Conservation (phyloP, 2,888 invertebrate genomes). For the Lypha dubia region DNA sequence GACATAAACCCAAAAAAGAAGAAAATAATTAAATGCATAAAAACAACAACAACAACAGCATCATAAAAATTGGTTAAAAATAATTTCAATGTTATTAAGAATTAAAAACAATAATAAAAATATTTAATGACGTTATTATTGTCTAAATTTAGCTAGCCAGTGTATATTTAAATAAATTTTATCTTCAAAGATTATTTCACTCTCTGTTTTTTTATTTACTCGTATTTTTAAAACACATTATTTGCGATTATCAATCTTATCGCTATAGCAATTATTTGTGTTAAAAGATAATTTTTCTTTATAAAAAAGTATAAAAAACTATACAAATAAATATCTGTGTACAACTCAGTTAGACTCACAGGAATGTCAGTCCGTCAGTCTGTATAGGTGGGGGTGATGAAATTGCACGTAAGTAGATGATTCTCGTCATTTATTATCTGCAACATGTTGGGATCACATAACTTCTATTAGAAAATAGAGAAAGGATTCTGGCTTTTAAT, state of each 20-base stretch:
- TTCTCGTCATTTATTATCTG: too few species aligned
- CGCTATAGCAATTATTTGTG: slow-evolving; percentile 16
- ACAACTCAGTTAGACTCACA: neutral
- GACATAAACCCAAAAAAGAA: neutral
- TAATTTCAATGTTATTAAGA: slow-evolving; percentile 31
- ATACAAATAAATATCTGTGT: neutral
- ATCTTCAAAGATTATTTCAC: slow-evolving; percentile 27
- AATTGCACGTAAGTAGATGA: too few species aligned
- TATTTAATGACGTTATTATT: neutral
- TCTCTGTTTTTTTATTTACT: slow-evolving; percentile 5
- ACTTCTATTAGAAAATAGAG: too few species aligned
- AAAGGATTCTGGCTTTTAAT: too few species aligned
- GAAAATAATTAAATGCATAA: neutral
- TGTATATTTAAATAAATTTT: slow-evolving; percentile 13
- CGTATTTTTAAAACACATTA: slow-evolving; percentile 26
- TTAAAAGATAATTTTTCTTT: slow-evolving; percentile 18
- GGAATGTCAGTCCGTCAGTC: too few species aligned
- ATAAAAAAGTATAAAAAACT: neutral
- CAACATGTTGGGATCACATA: too few species aligned
- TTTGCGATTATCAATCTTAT: slow-evolving; percentile 24
- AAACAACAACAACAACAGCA: neutral
- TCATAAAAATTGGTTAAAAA: slow-evolving; percentile 31
- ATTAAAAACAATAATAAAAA: neutral
- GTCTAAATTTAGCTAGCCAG: slow-evolving; percentile 29
- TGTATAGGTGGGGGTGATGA: too few species aligned